A percentile compares a stretch with the other conserved stretches of the same genome.
phyloP scores from a whole-genome alignment of 2,113 vertebrate species.

The Pituophis catenifer region DNA sequence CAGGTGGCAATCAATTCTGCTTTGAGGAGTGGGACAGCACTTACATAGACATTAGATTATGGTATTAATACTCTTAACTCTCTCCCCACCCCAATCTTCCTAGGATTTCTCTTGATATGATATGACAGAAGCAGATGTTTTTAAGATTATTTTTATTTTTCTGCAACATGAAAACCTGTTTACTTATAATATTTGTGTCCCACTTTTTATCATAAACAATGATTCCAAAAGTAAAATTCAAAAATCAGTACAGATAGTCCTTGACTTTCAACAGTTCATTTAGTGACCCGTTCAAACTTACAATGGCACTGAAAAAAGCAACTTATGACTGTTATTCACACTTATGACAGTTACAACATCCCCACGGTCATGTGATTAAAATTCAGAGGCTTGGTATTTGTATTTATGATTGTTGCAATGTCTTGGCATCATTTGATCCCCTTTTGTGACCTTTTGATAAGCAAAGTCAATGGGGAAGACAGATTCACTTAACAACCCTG shows the following conservation, averaged over 20 bases:
- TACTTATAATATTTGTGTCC: neutral
- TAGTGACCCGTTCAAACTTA: neutral
- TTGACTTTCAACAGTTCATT: neutral
- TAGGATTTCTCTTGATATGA: neutral
- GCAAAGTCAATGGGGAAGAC: neutral
- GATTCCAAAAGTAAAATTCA: neutral
- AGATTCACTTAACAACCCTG: neutral
- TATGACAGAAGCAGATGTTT: neutral
- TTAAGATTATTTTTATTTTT: neutral
- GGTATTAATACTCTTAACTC: neutral
- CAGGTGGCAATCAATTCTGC: slow-evolving; percentile 21
- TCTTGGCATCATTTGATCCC: neutral
- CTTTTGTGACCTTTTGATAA: neutral
- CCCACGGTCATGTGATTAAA: neutral
- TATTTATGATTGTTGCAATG: neutral
- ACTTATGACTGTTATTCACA: neutral
- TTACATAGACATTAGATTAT: neutral
- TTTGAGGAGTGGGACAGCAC: neutral
- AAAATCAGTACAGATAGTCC: neutral
- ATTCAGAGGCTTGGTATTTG: neutral
- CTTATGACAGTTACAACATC: neutral
- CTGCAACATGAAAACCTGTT: neutral
- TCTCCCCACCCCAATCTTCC: neutral
- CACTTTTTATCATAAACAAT: neutral
- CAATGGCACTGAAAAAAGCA: neutral